Percentiles rank a stretch among this genome's conserved stretches.
These are phyloP conservation scores for Athripsodes cinereus DNA, from an alignment of 2,888 invertebrate species.

Conservation along the genomic window DNA sequence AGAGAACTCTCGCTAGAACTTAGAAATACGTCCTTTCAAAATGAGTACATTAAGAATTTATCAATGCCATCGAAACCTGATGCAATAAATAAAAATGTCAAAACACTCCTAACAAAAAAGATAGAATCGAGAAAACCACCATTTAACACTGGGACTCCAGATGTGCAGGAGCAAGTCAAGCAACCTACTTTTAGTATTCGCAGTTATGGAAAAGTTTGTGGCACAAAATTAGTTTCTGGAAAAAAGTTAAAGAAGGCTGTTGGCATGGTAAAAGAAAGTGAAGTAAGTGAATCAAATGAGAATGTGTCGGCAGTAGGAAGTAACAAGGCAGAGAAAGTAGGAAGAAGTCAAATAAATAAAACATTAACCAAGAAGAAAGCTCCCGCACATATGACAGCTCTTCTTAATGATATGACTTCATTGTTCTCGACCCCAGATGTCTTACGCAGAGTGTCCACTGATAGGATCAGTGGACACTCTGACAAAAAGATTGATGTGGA, in stretches of 20 bases:
- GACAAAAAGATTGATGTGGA: slow-evolving; percentile 24
- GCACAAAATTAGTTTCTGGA: slow-evolving; percentile 8
- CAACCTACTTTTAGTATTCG: slow-evolving; percentile 15
- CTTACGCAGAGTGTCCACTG: slow-evolving; percentile 59
- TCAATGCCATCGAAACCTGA: slow-evolving; percentile 44
- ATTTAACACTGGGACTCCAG: not conserved
- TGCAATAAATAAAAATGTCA: slow-evolving; percentile 34
- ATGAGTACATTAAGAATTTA: not conserved
- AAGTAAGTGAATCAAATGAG: slow-evolving; percentile 1
- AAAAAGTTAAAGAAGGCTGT: slow-evolving; percentile 18
- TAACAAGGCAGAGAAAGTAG: slow-evolving; percentile 8
- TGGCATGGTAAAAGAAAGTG: slow-evolving; percentile 10
- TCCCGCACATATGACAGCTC: slow-evolving; percentile 52
- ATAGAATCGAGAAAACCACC: slow-evolving; percentile 20
- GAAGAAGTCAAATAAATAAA: not conserved
- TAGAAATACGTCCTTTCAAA: not conserved
- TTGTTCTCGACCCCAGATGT: slow-evolving; percentile 76
- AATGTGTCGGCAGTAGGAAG: not conserved
- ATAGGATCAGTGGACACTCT: slow-evolving; percentile 35
- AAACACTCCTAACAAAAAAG: slow-evolving; percentile 21
- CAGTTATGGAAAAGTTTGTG: slow-evolving; percentile 13
- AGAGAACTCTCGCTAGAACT: not conserved
- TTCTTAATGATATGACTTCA: slow-evolving; percentile 58
- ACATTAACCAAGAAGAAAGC: slow-evolving; percentile 38
- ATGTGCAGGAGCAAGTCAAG: slow-evolving; percentile 7